These are phyloP conservation scores for Hyposmocoma kahamanoa DNA, from an alignment of 1,140 invertebrate genomes.

Conservation along the genomic window DNA sequence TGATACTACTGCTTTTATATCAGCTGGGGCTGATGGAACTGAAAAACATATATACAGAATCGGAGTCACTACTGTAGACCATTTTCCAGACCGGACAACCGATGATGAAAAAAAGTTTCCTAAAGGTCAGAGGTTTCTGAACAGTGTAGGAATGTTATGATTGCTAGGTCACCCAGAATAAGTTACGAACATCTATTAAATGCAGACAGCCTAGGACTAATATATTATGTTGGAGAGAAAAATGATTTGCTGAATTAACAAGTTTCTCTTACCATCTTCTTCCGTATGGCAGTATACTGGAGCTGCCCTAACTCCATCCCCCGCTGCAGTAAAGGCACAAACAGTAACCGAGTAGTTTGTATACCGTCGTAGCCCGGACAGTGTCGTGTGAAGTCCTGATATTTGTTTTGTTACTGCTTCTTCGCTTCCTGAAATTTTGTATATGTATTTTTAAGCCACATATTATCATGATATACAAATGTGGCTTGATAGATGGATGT, in stretches of 20 bases:
- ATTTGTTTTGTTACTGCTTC: conserved; percentile 81
- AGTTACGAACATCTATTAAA: too few species aligned
- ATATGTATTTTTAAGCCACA: not conserved
- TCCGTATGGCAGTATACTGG: conserved; percentile 92
- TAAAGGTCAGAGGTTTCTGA: too few species aligned
- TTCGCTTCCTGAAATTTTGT: conserved; percentile 67
- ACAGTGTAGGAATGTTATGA: too few species aligned
- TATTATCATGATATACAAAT: too few species aligned
- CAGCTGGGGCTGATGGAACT: conserved; percentile 90
- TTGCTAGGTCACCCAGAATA: too few species aligned
- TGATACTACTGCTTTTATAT: conserved; percentile 90
- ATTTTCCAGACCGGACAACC: too few species aligned
- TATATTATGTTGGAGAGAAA: too few species aligned
- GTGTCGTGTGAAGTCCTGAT: conserved; percentile 77
- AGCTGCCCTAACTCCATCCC: conserved; percentile 88
- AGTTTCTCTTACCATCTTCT: conserved; percentile 90
- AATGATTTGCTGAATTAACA: too few species aligned
- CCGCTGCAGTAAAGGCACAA: conserved; percentile 89
- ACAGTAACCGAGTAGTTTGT: conserved; percentile 96
- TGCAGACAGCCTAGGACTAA: too few species aligned
- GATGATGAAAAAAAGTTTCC: too few species aligned
- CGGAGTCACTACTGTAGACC: too few species aligned
- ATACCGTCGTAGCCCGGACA: conserved; percentile 83
- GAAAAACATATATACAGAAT: conserved; percentile 35
- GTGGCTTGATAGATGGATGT: too few species aligned